These are phyloP conservation scores for Scortum barcoo DNA, from an alignment of 2,113 vertebrate species.

Conservation along the genomic window DNA sequence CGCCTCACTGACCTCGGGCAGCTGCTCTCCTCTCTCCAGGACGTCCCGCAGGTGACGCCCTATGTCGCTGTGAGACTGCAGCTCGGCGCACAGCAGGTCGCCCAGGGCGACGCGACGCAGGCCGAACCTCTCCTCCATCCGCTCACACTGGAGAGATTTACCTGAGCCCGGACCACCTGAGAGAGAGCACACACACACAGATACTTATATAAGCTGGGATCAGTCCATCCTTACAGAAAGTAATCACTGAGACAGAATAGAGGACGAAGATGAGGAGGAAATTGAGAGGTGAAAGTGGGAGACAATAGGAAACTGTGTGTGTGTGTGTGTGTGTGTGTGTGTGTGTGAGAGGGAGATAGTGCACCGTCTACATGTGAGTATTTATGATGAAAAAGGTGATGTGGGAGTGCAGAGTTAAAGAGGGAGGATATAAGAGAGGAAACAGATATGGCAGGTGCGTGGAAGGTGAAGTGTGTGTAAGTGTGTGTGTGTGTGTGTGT, in stretches of 20 bases:
- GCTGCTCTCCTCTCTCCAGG: conserved; percentile 87
- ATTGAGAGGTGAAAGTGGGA: background rate
- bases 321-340: background rate
- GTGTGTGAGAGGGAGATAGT: background rate
- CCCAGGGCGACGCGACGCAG: conserved; percentile 84
- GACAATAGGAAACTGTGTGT: background rate
- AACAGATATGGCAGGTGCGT: background rate
- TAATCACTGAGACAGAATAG: background rate
- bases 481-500: conserved; percentile 1
- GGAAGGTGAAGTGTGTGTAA: background rate
- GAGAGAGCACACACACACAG: conserved; percentile 23
- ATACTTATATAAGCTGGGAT: background rate
- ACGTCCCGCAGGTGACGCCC: conserved; percentile 88
- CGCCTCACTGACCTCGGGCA: conserved; percentile 85
- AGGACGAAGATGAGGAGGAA: background rate
- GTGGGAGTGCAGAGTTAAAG: background rate
- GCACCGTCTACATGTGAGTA: background rate
- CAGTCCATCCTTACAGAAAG: background rate
- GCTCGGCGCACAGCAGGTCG: conserved; percentile 87
- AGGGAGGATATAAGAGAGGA: background rate
- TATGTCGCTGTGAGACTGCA: conserved; percentile 86
- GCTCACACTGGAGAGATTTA: conserved; percentile 90
- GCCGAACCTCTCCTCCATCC: conserved; percentile 89
- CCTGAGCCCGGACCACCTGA: conserved; percentile 94
- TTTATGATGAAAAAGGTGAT: conserved; percentile 1